These are phyloP conservation scores for Venustaconcha ellipsiformis DNA, from an alignment of 1,140 invertebrate genomes.

Conservation along the genomic window DNA sequence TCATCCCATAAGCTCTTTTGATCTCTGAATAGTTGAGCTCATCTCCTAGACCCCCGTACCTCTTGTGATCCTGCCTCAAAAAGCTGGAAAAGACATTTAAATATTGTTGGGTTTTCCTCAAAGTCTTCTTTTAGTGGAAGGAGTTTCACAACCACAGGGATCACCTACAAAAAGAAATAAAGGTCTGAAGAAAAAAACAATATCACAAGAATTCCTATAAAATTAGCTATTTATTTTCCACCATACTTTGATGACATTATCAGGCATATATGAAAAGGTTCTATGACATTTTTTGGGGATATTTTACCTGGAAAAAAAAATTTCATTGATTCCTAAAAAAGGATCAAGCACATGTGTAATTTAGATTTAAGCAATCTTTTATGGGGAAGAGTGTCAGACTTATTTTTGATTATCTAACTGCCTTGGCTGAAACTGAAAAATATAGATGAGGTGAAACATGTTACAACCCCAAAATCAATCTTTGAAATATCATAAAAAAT, in stretches of 20 bases:
- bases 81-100: conserved; percentile 76
- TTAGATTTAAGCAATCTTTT: too few species aligned
- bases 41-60: conserved; percentile 27
- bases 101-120: conserved; percentile 80
- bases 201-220: background rate
- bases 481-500: too few species aligned
- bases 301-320: background rate
- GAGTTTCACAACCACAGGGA: conserved; percentile 79
- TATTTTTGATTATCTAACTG: too few species aligned
- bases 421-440: too few species aligned
- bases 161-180: conserved; percentile 71
- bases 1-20: too few species aligned
- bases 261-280: background rate
- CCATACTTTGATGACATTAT: background rate
- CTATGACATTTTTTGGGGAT: background rate
- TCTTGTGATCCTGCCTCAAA: conserved; percentile 49
- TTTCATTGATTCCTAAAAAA: background rate
- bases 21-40: background rate
- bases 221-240: background rate
- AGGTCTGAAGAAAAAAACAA: background rate
- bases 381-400: too few species aligned
- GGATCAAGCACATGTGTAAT: background rate
- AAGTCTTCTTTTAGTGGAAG: conserved; percentile 82
- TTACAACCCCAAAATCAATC: too few species aligned
- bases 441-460: too few species aligned